These are phyloP conservation scores for Apis laboriosa DNA, from an alignment of 1,140 invertebrate species.

Conservation along the genomic window DNA sequence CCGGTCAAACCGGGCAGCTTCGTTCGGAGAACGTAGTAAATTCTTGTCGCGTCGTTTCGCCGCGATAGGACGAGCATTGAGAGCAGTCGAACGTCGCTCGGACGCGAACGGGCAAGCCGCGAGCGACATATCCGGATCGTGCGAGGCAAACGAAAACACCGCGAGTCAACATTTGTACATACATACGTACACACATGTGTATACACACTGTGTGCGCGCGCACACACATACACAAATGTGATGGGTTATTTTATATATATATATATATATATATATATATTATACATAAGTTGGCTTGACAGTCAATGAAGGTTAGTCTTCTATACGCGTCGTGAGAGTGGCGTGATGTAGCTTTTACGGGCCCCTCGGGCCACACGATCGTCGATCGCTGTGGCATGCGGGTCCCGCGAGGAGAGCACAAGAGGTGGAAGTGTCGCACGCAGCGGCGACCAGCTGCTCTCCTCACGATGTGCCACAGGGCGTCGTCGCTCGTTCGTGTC, in stretches of 20 bases:
- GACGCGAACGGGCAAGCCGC: constrained; percentile 24
- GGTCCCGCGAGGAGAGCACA: constrained; percentile 71
- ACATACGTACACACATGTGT: constrained; percentile 10
- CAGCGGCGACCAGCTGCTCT: constrained; percentile 73
- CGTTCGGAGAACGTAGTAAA: constrained; percentile 39
- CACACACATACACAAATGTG: neutral
- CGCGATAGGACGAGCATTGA: constrained; percentile 33
- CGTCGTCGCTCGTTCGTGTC: constrained; percentile 38
- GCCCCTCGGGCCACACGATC: constrained; percentile 64
- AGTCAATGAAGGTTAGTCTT: constrained; percentile 23
- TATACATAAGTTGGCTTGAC: constrained; percentile 10
- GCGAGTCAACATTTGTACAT: neutral
- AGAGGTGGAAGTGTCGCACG: constrained; percentile 73
- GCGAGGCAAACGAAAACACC: constrained; percentile 39
- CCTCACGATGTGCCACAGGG: constrained; percentile 61
- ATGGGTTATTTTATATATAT: neutral
- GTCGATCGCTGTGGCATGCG: constrained; percentile 75
- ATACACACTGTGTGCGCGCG: too few relatives aligned
- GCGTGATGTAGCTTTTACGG: constrained; percentile 48
- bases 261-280: neutral
- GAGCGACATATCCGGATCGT: constrained; percentile 55
- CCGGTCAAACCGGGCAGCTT: constrained; percentile 42
- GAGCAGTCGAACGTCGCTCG: constrained; percentile 34
- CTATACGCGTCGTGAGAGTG: constrained; percentile 19
- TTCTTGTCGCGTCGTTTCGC: constrained; percentile 35